phyloP scores from a whole-genome alignment of 2,797 vertebrate genomes.

The Sarcoramphus papa region DNA sequence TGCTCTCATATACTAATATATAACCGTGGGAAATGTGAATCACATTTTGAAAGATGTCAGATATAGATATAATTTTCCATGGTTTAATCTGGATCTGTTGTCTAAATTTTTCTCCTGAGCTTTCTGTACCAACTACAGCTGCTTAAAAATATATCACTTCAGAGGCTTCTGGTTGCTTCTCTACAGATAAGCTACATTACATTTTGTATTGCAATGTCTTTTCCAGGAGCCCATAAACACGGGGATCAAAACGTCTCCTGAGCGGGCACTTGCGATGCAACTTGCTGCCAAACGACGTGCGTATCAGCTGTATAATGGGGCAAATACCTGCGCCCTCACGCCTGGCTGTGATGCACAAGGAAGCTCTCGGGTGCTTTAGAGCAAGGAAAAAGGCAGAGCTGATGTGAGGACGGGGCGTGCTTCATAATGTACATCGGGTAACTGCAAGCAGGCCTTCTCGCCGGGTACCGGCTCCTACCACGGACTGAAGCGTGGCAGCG shows the following conservation, averaged over 20 bases:
- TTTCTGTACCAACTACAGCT: background rate
- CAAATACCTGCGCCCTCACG: background rate
- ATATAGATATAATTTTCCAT: background rate
- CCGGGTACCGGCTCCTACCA: background rate
- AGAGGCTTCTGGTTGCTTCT: background rate
- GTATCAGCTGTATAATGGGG: fast-evolving
- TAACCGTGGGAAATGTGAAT: background rate
- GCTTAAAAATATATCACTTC: background rate
- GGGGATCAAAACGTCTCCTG: background rate
- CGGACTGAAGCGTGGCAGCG: fast-evolving
- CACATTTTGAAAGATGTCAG: background rate
- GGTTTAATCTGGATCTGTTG: background rate
- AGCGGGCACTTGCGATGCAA: background rate
- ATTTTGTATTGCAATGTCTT: background rate
- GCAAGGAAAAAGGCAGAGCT: background rate
- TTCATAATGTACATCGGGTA: fast-evolving
- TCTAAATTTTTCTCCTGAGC: background rate
- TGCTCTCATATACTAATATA: background rate
- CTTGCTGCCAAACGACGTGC: background rate
- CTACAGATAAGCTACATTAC: background rate
- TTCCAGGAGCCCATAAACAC: background rate
- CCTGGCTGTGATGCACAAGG: background rate
- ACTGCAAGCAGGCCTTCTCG: background rate
- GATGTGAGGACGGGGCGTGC: fast-evolving
- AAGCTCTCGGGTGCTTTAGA: background rate